These are phyloP conservation scores for Luffia ferchaultella DNA, from an alignment of 2,888 invertebrate genomes.

Conservation along the genomic window DNA sequence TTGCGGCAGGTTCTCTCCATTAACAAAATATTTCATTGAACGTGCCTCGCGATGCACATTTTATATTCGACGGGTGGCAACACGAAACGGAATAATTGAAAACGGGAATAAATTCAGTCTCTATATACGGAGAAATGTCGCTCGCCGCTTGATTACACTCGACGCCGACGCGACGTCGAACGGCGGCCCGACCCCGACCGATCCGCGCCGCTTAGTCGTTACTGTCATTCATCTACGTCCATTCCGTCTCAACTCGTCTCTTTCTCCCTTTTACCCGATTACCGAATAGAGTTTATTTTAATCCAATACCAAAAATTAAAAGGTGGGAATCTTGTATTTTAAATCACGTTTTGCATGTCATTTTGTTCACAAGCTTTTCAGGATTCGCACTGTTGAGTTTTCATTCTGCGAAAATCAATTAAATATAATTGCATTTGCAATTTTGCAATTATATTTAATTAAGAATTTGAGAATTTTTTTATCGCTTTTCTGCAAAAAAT, in stretches of 20 bases:
- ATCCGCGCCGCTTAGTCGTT: no score
- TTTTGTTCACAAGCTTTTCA: background rate
- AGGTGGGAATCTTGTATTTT: no score
- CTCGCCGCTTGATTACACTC: constrained; percentile 52
- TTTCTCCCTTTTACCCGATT: constrained; percentile 29
- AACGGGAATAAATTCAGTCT: constrained; percentile 43
- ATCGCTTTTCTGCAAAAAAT: no score
- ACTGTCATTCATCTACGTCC: constrained; percentile 55
- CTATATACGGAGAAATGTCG: constrained; percentile 42
- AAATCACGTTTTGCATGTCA: no score
- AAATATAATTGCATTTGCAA: no score
- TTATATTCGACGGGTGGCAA: background rate
- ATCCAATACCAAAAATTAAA: background rate
- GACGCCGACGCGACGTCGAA: constrained; percentile 27
- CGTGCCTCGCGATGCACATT: background rate
- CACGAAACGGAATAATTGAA: background rate
- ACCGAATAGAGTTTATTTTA: background rate
- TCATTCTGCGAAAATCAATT: no score
- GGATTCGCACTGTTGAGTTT: no score
- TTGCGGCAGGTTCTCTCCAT: background rate
- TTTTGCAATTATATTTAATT: no score
- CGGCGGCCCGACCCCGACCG: no score
- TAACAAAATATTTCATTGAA: background rate
- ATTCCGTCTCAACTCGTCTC: constrained; percentile 56
- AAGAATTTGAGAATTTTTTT: no score